These are phyloP conservation scores for Cottoperca gobio DNA, from an alignment of 2,797 vertebrate species.

Conservation along the genomic window DNA sequence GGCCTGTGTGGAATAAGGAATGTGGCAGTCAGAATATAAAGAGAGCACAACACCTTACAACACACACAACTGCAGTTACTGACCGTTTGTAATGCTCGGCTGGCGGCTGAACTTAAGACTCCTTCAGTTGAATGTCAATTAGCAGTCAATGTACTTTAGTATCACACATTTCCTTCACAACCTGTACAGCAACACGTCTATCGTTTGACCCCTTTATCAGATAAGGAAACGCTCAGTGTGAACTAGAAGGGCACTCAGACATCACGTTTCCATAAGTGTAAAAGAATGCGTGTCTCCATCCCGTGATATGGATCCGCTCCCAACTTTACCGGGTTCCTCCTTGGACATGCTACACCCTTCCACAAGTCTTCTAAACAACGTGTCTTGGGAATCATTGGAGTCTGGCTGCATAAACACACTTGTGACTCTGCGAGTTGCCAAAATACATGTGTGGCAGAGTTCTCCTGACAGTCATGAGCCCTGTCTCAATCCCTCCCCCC, in stretches of 20 bases:
- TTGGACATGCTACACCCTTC: too few species aligned
- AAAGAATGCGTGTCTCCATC: too few species aligned
- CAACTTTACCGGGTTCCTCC: too few species aligned
- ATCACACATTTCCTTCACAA: not conserved
- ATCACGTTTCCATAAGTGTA: too few species aligned
- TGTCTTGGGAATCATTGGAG: conserved; percentile 19
- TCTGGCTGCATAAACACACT: conserved; percentile 45
- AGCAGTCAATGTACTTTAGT: too few species aligned
- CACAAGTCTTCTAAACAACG: too few species aligned
- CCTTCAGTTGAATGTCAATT: not conserved
- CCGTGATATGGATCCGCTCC: too few species aligned
- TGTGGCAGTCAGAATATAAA: conserved; percentile 4
- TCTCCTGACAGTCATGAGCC: conserved; percentile 59
- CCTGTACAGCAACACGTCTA: not conserved
- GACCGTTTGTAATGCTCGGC: too few species aligned
- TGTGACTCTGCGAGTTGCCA: too few species aligned
- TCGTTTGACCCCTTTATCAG: not conserved
- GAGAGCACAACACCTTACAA: conserved; percentile 8
- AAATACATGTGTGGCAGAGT: too few species aligned
- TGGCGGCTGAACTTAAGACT: not conserved
- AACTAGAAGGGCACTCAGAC: too few species aligned
- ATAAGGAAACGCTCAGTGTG: not conserved
- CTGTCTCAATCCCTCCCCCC: conserved; percentile 29
- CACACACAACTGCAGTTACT: conserved; percentile 1
- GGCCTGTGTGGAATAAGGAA: conserved; percentile 22